Percentiles rank a stretch among this genome's conserved stretches.
These are phyloP conservation scores for Danio jaintianensis DNA, from an alignment of 2,797 vertebrate genomes.

Conservation along the genomic window DNA sequence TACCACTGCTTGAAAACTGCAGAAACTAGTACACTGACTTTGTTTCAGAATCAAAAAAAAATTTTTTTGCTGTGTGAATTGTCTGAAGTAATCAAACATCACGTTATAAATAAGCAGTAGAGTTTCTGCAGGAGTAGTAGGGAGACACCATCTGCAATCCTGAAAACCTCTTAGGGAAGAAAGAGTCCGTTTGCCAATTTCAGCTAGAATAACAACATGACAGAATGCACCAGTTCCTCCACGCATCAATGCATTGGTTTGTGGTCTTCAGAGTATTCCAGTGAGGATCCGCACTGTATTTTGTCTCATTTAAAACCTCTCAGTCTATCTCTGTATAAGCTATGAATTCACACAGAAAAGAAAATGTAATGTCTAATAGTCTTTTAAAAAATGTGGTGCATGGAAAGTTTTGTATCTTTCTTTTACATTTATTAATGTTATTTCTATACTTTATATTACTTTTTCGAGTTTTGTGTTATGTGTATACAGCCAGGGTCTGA, in stretches of 20 bases:
- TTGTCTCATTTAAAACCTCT: background rate
- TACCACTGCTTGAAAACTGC: background rate
- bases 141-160: constrained; percentile 17
- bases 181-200: constrained; percentile 2
- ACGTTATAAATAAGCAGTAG: background rate
- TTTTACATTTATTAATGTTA: no score
- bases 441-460: no score
- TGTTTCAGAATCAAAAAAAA: background rate
- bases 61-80: background rate
- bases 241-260: constrained; percentile 8
- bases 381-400: background rate
- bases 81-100: background rate
- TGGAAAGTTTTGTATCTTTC: no score
- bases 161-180: constrained; percentile 28
- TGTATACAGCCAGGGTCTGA: no score
- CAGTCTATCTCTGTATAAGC: background rate
- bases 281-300: background rate
- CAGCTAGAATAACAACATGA: constrained; percentile 16
- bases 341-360: background rate
- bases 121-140: constrained; percentile 1
- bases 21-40: background rate
- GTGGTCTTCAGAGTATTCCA: background rate
- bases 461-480: no score
- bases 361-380: background rate
- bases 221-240: constrained; percentile 29